Conservation (phyloP, 64 coral and sea anemone genomes). For the Trachythela sp. region DNA sequence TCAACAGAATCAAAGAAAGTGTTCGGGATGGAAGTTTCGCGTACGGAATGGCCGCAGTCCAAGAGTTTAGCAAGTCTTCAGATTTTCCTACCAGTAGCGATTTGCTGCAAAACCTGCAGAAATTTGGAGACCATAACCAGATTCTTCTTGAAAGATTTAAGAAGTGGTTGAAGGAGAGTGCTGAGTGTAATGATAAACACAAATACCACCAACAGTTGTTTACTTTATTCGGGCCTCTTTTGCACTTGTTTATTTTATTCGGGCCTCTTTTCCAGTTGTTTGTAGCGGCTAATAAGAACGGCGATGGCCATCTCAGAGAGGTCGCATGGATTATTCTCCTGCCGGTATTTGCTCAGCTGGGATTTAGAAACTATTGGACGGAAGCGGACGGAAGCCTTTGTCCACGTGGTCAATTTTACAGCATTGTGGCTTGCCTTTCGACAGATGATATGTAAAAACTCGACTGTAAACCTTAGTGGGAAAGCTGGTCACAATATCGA, state of each 20-base stretch:
- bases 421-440: neutral
- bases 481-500: slow-evolving; percentile 14
- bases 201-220: neutral
- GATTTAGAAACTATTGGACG: neutral
- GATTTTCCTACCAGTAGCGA: neutral
- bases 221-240: neutral
- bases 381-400: slow-evolving; percentile 8
- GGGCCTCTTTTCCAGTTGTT: neutral
- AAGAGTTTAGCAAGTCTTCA: neutral
- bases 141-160: neutral
- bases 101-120: neutral
- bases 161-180: neutral
- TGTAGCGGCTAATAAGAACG: neutral
- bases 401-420: neutral
- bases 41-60: neutral
- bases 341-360: neutral
- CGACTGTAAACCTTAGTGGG: neutral
- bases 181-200: neutral
- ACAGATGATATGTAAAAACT: neutral
- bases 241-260: neutral
- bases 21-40: neutral
- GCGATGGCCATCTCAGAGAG: neutral
- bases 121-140: neutral
- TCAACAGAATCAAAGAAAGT: slow-evolving; percentile 1
- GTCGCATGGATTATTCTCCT: neutral